Evolutionary conservation across 2,888 invertebrate species (phyloP).

Genomic region (Pantelozetes paolii): DNA sequence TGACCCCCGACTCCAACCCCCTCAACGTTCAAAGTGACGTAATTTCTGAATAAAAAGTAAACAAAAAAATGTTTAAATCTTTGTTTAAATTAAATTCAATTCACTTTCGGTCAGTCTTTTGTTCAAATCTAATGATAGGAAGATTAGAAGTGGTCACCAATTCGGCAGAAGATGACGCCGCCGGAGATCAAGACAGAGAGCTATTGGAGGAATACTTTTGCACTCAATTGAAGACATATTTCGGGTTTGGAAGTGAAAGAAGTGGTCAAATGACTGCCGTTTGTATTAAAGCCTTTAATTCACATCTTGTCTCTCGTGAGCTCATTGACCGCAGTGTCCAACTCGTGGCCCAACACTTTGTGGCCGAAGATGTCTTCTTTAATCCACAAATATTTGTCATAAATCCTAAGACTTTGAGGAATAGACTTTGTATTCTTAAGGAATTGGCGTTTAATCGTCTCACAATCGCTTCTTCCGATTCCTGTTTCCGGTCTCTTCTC

Average conservation of each 20-base stretch:
- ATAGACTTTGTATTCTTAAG: background rate
- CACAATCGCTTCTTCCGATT: background rate
- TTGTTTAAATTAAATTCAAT: too few relatives aligned
- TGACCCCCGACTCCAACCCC: too few relatives aligned
- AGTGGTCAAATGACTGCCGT: background rate
- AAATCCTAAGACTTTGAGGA: background rate
- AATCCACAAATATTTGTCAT: background rate
- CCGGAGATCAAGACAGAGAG: background rate
- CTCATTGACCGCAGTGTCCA: background rate
- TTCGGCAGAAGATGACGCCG: background rate
- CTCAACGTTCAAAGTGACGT: too few relatives aligned
- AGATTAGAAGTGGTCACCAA: background rate
- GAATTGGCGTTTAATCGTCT: background rate
- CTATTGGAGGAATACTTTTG: background rate
- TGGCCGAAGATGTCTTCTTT: background rate
- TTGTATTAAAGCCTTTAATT: background rate
- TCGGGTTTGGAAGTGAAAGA: background rate
- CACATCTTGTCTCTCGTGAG: background rate
- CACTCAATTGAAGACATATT: background rate
- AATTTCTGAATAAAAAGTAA: too few relatives aligned
- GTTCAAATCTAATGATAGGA: too few relatives aligned
- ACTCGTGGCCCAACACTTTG: background rate
- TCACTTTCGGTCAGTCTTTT: background rate
- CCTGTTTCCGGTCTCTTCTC: background rate
- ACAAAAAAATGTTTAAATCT: too few relatives aligned